Conservation (phyloP, 2,888 invertebrate species). For the Mesorhabditis sp. region DNA sequence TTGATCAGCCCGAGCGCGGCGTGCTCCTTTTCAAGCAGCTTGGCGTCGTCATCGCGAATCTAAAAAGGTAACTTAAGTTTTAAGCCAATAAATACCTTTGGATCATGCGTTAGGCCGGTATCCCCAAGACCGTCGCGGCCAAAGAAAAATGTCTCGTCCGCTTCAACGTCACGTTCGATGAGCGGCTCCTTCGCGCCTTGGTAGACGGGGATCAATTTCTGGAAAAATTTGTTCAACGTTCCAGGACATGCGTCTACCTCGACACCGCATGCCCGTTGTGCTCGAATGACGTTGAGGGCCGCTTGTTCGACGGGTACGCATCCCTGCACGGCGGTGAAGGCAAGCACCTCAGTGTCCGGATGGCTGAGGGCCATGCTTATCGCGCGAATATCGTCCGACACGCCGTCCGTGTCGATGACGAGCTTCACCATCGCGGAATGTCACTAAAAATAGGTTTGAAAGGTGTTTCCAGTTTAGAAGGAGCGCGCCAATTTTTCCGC, state of each 20-base stretch:
- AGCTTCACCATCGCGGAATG: background rate
- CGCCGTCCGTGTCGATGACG: constrained; percentile 44
- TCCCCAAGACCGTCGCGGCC: constrained; percentile 49
- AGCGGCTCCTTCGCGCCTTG: constrained; percentile 49
- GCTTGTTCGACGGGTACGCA: constrained; percentile 46
- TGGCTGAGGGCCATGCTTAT: constrained; percentile 42
- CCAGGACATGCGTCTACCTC: background rate
- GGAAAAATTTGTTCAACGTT: constrained; percentile 1
- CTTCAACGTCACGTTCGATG: constrained; percentile 29
- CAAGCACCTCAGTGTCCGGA: constrained; percentile 34
- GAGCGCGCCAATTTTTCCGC: no score
- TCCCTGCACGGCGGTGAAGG: constrained; percentile 40
- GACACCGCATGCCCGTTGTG: constrained; percentile 35
- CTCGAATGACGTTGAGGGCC: constrained; percentile 45
- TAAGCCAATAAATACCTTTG: constrained; percentile 21
- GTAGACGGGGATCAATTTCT: constrained; percentile 48
- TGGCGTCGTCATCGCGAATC: constrained; percentile 19
- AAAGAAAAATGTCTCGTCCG: constrained; percentile 38
- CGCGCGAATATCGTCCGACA: constrained; percentile 47
- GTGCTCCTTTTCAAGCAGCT: constrained; percentile 25
- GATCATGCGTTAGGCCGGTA: constrained; percentile 26
- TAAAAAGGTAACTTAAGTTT: constrained; percentile 4
- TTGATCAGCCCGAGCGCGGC: constrained; percentile 48
- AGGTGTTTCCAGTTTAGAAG: no score
- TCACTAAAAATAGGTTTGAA: no score